Percentiles rank a stretch among this genome's conserved stretches.
These are phyloP conservation scores for Calidris pugnax DNA, from an alignment of 2,113 vertebrate genomes.

Conservation along the genomic window DNA sequence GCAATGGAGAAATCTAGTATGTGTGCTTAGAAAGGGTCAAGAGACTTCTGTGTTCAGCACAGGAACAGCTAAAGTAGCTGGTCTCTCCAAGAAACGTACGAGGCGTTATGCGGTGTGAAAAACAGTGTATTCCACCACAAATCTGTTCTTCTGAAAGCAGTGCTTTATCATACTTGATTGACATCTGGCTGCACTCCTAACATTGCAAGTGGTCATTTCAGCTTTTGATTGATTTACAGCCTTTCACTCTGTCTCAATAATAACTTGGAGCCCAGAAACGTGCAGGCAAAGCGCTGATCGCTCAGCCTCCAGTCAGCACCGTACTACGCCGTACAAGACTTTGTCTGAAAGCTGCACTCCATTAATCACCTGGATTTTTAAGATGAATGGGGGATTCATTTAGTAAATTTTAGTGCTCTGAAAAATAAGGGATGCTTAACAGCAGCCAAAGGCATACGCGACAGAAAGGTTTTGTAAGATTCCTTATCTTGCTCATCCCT, in stretches of 20 bases:
- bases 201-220: neutral
- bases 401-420: neutral
- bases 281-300: neutral
- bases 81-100: neutral
- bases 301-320: fast-evolving
- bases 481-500: neutral
- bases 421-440: neutral
- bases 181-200: neutral
- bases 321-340: neutral
- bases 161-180: neutral
- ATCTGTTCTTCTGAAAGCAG: neutral
- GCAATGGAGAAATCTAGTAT: neutral
- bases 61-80: neutral
- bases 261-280: neutral
- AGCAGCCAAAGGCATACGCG: neutral
- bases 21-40: neutral
- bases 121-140: neutral
- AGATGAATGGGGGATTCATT: neutral
- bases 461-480: neutral
- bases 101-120: neutral
- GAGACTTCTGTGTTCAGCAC: neutral
- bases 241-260: neutral
- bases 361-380: neutral
- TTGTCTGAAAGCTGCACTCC: neutral
- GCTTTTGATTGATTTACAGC: neutral